Conservation (phyloP, 1,140 invertebrate genomes). For the Cydia pomonella region DNA sequence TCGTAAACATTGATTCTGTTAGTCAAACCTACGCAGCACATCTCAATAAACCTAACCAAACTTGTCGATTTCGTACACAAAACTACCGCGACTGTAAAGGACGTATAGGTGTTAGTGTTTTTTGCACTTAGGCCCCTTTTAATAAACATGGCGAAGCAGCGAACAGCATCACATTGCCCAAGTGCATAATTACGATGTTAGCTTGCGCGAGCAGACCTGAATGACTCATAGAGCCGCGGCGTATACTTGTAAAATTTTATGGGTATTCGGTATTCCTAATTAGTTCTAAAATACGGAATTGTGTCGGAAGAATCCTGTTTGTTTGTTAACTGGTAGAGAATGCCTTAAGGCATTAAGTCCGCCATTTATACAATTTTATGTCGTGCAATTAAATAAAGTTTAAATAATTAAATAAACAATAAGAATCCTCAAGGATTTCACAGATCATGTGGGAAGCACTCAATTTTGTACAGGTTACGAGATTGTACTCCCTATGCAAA, state of each 20-base stretch:
- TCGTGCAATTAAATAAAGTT: no score
- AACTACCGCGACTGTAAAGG: not conserved
- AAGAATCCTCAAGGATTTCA: not conserved
- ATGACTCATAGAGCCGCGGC: slow-evolving; percentile 13
- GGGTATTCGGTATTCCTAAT: not conserved
- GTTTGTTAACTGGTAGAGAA: no score
- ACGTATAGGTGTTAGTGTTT: not conserved
- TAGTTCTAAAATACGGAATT: not conserved
- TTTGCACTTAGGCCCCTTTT: not conserved
- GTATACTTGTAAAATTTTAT: slow-evolving; percentile 5
- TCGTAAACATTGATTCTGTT: slow-evolving; percentile 20
- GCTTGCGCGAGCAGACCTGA: not conserved
- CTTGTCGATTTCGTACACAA: slow-evolving; percentile 8
- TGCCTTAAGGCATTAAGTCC: no score
- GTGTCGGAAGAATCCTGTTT: not conserved
- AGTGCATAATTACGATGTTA: slow-evolving; percentile 32
- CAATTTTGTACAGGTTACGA: not conserved
- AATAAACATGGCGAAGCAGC: not conserved
- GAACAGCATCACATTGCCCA: slow-evolving; percentile 22
- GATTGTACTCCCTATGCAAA: not conserved
- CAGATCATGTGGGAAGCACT: not conserved
- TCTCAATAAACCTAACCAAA: slow-evolving; percentile 17
- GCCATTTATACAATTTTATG: no score
- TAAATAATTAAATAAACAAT: no score
- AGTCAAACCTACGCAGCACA: slow-evolving; percentile 13